Evolutionary conservation across 2,888 invertebrate species (phyloP).

Genomic region (Cheilosia variabilis): DNA sequence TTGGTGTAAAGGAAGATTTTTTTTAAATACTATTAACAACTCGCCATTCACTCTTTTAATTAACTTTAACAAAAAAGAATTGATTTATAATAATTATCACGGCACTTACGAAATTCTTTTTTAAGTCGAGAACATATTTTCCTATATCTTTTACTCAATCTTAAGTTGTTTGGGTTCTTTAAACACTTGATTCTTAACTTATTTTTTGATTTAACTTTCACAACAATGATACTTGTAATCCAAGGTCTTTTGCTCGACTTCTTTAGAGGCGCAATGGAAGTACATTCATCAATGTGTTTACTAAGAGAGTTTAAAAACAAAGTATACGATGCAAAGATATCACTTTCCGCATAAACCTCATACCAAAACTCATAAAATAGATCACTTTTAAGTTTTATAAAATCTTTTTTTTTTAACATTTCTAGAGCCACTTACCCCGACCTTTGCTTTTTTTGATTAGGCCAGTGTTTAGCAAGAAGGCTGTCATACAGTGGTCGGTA

Average conservation of each 20-base stretch:
- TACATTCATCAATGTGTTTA: neutral
- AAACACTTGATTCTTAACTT: neutral
- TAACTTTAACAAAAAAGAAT: no score
- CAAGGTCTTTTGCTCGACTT: neutral
- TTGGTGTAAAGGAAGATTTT: neutral
- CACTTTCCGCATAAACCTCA: neutral
- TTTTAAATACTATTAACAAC: neutral
- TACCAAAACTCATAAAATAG: no score
- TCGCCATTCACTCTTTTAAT: neutral
- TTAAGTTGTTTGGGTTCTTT: neutral
- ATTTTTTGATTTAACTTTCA: neutral
- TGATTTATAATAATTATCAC: no score
- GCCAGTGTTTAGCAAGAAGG: no score
- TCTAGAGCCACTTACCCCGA: neutral
- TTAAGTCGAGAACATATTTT: neutral
- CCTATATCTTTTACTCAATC: neutral
- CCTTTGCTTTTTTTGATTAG: neutral
- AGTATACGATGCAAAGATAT: neutral
- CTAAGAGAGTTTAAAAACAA: constrained; percentile 1
- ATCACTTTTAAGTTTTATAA: neutral
- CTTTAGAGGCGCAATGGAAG: neutral
- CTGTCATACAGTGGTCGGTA: neutral
- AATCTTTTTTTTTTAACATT: neutral
- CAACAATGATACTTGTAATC: neutral
- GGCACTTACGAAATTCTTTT: no score